These are phyloP conservation scores for Muricea muricata DNA, from an alignment of 92 coral and sea anemone species.

Conservation along the genomic window DNA sequence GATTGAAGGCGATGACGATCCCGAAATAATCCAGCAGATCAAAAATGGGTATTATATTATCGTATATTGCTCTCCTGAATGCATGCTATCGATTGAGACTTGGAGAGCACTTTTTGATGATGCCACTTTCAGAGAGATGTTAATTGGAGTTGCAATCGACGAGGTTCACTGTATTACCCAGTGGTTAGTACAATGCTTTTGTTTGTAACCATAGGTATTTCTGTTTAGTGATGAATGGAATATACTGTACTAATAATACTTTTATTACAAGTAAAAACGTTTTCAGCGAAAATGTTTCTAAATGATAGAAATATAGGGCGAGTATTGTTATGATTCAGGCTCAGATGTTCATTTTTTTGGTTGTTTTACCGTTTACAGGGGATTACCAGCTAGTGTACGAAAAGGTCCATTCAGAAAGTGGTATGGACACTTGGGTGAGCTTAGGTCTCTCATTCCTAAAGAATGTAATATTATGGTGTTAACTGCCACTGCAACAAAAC, in stretches of 20 bases:
- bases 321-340: background rate
- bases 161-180: slow-evolving; percentile 39
- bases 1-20: slow-evolving; percentile 69
- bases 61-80: slow-evolving; percentile 82
- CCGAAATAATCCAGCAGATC: slow-evolving; percentile 74
- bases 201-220: no score
- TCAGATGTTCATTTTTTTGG: background rate
- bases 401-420: background rate
- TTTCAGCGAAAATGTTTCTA: no score
- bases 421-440: background rate
- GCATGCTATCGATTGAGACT: slow-evolving; percentile 52
- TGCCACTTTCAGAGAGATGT: slow-evolving; percentile 28
- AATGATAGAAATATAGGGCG: no score
- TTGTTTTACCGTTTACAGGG: background rate
- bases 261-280: no score
- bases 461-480: slow-evolving; percentile 19
- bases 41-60: slow-evolving; percentile 66
- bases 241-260: no score
- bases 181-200: slow-evolving; percentile 20
- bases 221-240: no score
- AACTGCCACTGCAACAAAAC: no score
- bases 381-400: background rate
- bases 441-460: slow-evolving; percentile 21
- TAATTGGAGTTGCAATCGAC: slow-evolving; percentile 37
- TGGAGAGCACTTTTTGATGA: slow-evolving; percentile 39